Evolutionary conservation across 2,797 vertebrate species (phyloP).

Genomic region (Remorina albescens): DNA sequence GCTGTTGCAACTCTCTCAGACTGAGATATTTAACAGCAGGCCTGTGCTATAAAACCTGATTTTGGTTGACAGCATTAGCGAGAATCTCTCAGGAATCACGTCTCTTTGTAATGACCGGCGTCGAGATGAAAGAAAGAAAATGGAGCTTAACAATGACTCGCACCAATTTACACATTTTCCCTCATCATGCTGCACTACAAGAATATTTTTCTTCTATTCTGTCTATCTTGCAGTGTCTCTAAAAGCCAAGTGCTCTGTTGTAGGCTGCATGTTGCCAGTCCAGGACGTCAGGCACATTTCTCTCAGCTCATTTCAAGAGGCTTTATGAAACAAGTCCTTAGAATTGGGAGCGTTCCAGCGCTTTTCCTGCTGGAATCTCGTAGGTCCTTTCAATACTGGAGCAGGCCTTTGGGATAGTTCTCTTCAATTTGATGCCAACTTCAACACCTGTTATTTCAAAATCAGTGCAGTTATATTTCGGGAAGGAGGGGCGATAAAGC

Average conservation of each 20-base stretch:
- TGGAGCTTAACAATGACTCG: neutral
- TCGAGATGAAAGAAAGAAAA: neutral
- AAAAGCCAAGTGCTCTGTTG: neutral
- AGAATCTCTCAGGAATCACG: neutral
- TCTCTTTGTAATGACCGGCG: neutral
- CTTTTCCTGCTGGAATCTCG: neutral
- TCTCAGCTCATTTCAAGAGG: conserved; percentile 45
- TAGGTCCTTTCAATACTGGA: neutral
- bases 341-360: conserved; percentile 56
- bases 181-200: conserved; percentile 6
- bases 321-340: conserved; percentile 61
- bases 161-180: conserved; percentile 2
- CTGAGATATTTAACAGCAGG: neutral
- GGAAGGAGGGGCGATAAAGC: conserved; percentile 15
- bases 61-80: conserved; percentile 11
- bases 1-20: conserved; percentile 3
- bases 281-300: conserved; percentile 44
- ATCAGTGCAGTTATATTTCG: conserved; percentile 38
- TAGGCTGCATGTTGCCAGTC: conserved; percentile 26
- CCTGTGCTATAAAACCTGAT: neutral
- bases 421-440: conserved; percentile 33
- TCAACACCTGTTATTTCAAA: conserved; percentile 46
- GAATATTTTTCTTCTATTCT: neutral
- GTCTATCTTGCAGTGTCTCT: conserved; percentile 1
- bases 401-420: conserved; percentile 11